phyloP scores from a whole-genome alignment of 2,888 invertebrate species.

The Elysia crispata region DNA sequence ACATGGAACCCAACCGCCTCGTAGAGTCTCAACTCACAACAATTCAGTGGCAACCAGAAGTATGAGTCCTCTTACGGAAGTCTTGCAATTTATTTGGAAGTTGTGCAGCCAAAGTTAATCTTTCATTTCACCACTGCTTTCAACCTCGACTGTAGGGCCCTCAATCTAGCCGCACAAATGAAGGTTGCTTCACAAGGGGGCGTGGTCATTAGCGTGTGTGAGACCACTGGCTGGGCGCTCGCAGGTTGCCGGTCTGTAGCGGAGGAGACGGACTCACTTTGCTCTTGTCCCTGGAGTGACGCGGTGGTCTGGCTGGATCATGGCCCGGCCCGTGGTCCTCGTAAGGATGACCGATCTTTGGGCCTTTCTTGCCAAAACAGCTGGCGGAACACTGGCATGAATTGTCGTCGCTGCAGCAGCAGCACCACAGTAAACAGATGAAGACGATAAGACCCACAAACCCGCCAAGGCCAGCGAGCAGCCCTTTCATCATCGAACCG shows the following conservation, averaged over 20 bases:
- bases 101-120: no score
- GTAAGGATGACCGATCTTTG: not conserved
- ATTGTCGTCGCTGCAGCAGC: slow-evolving; percentile 56
- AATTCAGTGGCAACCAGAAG: no score
- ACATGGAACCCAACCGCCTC: no score
- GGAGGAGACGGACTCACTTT: slow-evolving; percentile 49
- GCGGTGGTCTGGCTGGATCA: not conserved
- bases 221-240: slow-evolving; percentile 44
- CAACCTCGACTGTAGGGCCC: no score
- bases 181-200: no score
- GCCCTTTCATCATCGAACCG: slow-evolving; percentile 55
- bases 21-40: no score
- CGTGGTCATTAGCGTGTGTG: slow-evolving; percentile 12
- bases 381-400: slow-evolving; percentile 3
- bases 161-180: no score
- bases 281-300: not conserved
- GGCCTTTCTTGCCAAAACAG: not conserved
- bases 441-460: slow-evolving; percentile 55
- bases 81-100: no score
- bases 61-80: no score
- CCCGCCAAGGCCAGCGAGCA: slow-evolving; percentile 60
- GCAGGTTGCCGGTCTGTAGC: not conserved
- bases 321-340: not conserved
- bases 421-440: slow-evolving; percentile 58
- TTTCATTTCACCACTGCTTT: no score